A percentile compares a stretch with the other conserved stretches of the same genome.
phyloP scores from a whole-genome alignment of 2,113 vertebrate genomes.

The Podilymbus podiceps region DNA sequence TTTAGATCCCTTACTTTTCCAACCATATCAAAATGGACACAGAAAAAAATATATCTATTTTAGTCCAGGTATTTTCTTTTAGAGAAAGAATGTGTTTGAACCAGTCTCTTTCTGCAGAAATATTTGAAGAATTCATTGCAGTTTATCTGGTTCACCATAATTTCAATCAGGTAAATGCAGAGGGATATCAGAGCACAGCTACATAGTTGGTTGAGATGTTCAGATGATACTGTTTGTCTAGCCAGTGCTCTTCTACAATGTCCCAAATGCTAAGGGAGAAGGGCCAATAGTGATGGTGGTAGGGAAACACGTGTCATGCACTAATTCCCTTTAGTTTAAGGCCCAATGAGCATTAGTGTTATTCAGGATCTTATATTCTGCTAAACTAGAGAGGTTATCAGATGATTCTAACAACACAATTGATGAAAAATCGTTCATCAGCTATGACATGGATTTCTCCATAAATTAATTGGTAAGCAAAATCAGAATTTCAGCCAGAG shows the following conservation, averaged over 20 bases:
- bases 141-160: neutral
- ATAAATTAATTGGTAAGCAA: conserved; percentile 38
- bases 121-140: neutral
- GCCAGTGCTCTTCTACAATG: neutral
- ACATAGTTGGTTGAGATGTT: neutral
- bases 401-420: neutral
- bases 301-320: neutral
- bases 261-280: neutral
- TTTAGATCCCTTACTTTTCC: neutral
- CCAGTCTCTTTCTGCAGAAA: neutral
- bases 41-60: neutral
- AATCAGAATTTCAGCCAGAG: conserved; percentile 18
- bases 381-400: neutral
- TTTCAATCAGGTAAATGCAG: neutral
- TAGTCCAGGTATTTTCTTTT: neutral
- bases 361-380: neutral
- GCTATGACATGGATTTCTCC: neutral
- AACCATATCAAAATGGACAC: neutral
- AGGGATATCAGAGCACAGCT: neutral
- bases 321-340: conserved; percentile 18
- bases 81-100: neutral
- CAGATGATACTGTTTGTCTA: neutral
- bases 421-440: neutral
- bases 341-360: neutral
- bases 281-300: neutral